These are phyloP conservation scores for Aleiodes testaceus DNA, from an alignment of 2,888 invertebrate genomes.

Conservation along the genomic window DNA sequence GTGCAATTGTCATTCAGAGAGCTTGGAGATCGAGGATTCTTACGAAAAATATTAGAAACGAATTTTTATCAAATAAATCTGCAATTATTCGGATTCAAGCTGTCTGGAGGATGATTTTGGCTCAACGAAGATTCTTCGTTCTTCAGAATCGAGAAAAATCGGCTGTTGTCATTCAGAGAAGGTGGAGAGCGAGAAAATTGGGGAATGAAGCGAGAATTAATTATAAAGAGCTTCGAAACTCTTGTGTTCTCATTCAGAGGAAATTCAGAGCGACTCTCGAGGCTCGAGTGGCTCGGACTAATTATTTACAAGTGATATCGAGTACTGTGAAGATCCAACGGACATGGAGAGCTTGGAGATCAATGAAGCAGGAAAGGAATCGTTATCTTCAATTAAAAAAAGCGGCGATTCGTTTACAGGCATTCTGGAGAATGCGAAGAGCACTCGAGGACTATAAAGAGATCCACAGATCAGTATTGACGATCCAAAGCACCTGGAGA, in stretches of 20 bases:
- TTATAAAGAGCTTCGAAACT: slow-evolving; percentile 36
- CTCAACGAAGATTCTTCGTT: slow-evolving; percentile 43
- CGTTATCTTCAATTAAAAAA: slow-evolving; percentile 54
- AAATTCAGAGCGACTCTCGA: slow-evolving; percentile 50
- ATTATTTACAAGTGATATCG: slow-evolving; percentile 53
- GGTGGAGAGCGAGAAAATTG: slow-evolving; percentile 62
- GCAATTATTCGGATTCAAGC: slow-evolving; percentile 66
- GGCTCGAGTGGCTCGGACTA: slow-evolving; percentile 32
- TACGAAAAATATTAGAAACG: slow-evolving; percentile 57
- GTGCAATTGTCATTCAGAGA: slow-evolving; percentile 58
- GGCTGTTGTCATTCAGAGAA: slow-evolving; percentile 58
- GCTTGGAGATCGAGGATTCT: slow-evolving; percentile 61
- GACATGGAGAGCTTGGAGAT: slow-evolving; percentile 39
- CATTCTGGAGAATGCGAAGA: slow-evolving; percentile 63
- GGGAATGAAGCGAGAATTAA: slow-evolving; percentile 18
- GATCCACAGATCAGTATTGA: slow-evolving; percentile 50
- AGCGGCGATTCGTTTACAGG: slow-evolving; percentile 70
- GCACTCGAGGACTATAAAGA: slow-evolving; percentile 41
- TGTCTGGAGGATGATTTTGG: slow-evolving; percentile 53
- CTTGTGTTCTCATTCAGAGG: slow-evolving; percentile 49
- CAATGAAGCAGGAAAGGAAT: slow-evolving; percentile 42
- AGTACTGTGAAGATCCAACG: neutral
- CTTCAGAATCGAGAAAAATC: slow-evolving; percentile 43
- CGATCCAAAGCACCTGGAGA: slow-evolving; percentile 56
- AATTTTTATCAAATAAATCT: slow-evolving; percentile 59